Conservation (phyloP, 2,888 invertebrate species). For the Leptopterna dolabrata region DNA sequence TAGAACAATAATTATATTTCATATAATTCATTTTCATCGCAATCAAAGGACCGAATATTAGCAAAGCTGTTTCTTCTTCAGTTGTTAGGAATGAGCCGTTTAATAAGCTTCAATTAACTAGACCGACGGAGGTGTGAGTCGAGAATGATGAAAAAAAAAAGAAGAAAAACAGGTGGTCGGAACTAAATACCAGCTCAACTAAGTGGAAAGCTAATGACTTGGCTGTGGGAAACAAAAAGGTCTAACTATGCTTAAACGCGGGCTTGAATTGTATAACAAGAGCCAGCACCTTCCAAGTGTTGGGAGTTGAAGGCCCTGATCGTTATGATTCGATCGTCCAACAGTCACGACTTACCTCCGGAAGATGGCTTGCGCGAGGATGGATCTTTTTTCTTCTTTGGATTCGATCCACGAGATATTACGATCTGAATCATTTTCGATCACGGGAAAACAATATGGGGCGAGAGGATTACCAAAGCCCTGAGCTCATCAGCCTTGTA, state of each 20-base stretch:
- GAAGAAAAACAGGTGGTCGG: background rate
- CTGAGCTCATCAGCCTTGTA: background rate
- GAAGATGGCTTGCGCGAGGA: background rate
- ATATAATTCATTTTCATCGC: no score
- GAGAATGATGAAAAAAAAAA: background rate
- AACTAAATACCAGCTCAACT: background rate
- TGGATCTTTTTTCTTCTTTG: background rate
- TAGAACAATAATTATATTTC: no score
- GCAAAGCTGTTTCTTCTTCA: no score
- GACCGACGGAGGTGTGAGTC: background rate
- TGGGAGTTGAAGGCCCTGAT: background rate
- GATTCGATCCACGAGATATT: background rate
- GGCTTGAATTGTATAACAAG: background rate
- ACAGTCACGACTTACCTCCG: background rate
- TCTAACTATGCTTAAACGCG: background rate
- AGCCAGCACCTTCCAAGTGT: background rate
- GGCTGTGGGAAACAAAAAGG: background rate
- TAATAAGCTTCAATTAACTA: background rate
- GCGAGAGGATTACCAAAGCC: background rate
- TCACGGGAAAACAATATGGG: background rate
- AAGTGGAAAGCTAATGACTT: background rate
- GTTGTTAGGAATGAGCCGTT: background rate
- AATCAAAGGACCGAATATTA: no score
- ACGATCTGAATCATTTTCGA: background rate
- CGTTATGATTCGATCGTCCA: constrained; percentile 1